Conservation (phyloP, 2,113 vertebrate genomes). For the Polyodon spathula region DNA sequence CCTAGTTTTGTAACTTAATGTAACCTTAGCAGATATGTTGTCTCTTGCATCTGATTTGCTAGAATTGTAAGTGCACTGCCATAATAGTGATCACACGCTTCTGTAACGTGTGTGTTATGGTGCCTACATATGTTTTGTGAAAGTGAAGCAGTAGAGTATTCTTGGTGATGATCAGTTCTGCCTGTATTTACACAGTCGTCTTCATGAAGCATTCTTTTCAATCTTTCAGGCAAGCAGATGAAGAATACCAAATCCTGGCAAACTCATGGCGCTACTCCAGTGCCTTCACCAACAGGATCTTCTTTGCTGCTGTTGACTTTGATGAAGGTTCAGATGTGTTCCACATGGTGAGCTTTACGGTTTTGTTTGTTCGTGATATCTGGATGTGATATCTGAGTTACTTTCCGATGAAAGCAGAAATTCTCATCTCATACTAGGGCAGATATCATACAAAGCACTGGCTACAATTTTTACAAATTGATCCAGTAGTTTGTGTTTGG, state of each 20-base stretch:
- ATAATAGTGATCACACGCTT: no score
- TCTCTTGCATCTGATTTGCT: no score
- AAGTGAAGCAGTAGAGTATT: neutral
- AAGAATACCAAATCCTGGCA: constrained; percentile 91
- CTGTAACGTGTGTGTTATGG: neutral
- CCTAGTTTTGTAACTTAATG: no score
- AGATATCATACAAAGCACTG: no score
- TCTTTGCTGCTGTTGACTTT: constrained; percentile 92
- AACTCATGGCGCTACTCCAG: constrained; percentile 95
- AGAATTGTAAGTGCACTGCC: no score
- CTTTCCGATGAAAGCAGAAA: no score
- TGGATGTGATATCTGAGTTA: neutral
- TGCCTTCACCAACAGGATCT: constrained; percentile 88
- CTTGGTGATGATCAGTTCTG: neutral
- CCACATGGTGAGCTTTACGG: constrained; percentile 74
- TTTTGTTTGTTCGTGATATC: neutral
- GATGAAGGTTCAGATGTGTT: constrained; percentile 96
- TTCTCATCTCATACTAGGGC: no score
- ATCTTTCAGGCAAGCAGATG: constrained; percentile 80
- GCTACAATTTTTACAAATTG: no score
- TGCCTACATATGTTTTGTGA: neutral
- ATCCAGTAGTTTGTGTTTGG: no score
- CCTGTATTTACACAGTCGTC: no score
- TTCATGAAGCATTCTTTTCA: constrained; percentile 6
- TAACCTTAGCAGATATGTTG: no score